phyloP scores from a whole-genome alignment of 2,888 invertebrate genomes.

The Tridacna gigas region DNA sequence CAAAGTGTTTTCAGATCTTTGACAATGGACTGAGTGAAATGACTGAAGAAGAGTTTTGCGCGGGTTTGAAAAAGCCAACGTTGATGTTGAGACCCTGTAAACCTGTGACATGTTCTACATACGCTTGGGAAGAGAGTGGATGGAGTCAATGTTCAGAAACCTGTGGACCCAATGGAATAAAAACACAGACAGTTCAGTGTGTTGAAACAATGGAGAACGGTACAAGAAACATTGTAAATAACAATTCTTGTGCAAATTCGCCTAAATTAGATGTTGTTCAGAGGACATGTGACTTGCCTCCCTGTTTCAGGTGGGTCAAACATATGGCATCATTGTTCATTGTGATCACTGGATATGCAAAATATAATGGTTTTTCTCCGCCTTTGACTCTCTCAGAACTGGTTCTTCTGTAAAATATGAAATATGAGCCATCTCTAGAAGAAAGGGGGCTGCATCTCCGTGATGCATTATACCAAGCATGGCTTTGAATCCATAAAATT shows the following conservation, averaged over 20 bases:
- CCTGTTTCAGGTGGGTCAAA: conserved; percentile 41
- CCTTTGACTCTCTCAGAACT: too few relatives aligned
- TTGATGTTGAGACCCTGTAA: conserved; percentile 27
- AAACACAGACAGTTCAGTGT: conserved; percentile 37
- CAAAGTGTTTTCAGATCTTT: conserved; percentile 45
- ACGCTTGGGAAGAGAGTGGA: conserved; percentile 68
- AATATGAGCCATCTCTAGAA: too few relatives aligned
- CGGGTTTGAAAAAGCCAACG: conserved; percentile 15
- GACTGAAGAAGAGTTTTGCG: conserved; percentile 44
- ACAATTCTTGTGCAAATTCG: conserved; percentile 20
- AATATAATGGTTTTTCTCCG: too few relatives aligned
- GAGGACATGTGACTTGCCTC: conserved; percentile 36
- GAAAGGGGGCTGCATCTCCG: too few relatives aligned
- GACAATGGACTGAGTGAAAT: conserved; percentile 32
- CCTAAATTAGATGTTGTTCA: conserved; percentile 14
- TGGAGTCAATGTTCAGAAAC: conserved; percentile 69
- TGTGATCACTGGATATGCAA: too few relatives aligned
- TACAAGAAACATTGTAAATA: conserved; percentile 21
- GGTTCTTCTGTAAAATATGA: too few relatives aligned
- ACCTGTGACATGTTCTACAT: conserved; percentile 37
- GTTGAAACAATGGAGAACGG: conserved; percentile 19
- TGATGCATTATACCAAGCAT: too few relatives aligned
- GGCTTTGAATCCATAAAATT: too few relatives aligned
- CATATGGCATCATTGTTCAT: not conserved
- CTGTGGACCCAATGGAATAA: conserved; percentile 66